Conservation (phyloP, 2,113 vertebrate species). For the Heloderma charlesbogerti region DNA sequence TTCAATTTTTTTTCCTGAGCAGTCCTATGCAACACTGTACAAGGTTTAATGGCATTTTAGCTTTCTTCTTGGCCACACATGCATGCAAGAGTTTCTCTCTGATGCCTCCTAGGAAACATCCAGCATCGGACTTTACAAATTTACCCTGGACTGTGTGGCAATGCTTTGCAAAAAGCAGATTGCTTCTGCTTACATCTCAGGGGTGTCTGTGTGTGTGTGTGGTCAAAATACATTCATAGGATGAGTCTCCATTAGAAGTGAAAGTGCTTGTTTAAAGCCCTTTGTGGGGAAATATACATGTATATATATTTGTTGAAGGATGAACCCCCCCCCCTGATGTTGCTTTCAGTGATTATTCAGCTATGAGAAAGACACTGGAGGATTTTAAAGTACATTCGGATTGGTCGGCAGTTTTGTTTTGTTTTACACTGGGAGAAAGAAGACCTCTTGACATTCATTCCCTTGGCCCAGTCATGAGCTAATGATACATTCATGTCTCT, state of each 20-base stretch:
- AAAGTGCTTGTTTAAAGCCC: conserved; percentile 17
- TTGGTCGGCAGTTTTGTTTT: neutral
- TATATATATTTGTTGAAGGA: neutral
- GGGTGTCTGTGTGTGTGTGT: neutral
- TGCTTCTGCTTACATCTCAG: neutral
- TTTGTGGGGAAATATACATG: neutral
- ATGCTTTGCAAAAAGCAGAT: neutral
- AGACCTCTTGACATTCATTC: neutral
- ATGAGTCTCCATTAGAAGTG: neutral
- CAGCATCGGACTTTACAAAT: neutral
- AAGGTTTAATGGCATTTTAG: neutral
- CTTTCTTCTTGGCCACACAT: neutral
- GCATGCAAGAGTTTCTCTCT: neutral
- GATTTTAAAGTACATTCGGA: neutral
- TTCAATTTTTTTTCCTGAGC: conserved; percentile 6
- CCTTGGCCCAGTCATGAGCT: neutral
- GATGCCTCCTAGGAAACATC: neutral
- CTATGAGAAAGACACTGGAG: neutral
- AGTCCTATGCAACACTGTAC: neutral
- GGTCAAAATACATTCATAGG: conserved; percentile 6
- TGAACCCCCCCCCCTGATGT: neutral
- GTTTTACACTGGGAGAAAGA: neutral
- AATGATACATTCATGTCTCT: neutral
- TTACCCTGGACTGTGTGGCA: neutral
- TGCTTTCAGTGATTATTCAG: neutral